Conservation (phyloP, 2,888 invertebrate species). For the Stramonita haemastoma region DNA sequence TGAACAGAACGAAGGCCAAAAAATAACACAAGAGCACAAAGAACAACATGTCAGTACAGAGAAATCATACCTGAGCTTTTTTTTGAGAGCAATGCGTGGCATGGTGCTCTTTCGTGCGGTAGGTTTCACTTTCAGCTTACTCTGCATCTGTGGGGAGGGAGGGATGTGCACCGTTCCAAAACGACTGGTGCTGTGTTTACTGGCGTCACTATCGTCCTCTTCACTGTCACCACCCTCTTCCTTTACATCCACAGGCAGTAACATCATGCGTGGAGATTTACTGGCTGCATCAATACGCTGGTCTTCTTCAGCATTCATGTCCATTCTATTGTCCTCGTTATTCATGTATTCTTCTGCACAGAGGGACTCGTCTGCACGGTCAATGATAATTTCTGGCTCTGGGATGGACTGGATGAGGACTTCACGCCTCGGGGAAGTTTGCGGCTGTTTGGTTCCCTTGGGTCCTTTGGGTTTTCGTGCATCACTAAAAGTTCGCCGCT, state of each 20-base stretch:
- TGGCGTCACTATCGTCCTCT: background rate
- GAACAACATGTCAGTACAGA: background rate
- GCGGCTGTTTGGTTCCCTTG: background rate
- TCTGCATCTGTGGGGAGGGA: background rate
- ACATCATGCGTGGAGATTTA: slow-evolving; percentile 14
- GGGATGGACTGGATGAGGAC: slow-evolving; percentile 35
- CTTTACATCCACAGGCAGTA: slow-evolving; percentile 32
- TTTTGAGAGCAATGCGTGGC: slow-evolving; percentile 45
- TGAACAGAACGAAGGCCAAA: no score
- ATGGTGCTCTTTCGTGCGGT: slow-evolving; percentile 69
- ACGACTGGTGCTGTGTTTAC: background rate
- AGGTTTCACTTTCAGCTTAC: slow-evolving; percentile 42
- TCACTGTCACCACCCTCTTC: slow-evolving; percentile 12
- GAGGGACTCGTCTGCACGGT: slow-evolving; percentile 28
- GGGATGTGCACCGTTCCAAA: slow-evolving; percentile 19
- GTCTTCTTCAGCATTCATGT: background rate
- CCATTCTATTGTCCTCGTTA: background rate
- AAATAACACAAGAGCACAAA: no score
- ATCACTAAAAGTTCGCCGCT: background rate
- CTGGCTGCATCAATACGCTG: background rate
- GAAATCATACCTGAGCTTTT: slow-evolving; percentile 9
- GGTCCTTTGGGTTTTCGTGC: background rate
- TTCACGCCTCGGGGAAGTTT: background rate
- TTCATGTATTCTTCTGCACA: background rate
- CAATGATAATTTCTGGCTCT: slow-evolving; percentile 34